phyloP scores from a whole-genome alignment of 37 sponge, comb jelly and placozoan species.

The Hexactinellida sp. region DNA sequence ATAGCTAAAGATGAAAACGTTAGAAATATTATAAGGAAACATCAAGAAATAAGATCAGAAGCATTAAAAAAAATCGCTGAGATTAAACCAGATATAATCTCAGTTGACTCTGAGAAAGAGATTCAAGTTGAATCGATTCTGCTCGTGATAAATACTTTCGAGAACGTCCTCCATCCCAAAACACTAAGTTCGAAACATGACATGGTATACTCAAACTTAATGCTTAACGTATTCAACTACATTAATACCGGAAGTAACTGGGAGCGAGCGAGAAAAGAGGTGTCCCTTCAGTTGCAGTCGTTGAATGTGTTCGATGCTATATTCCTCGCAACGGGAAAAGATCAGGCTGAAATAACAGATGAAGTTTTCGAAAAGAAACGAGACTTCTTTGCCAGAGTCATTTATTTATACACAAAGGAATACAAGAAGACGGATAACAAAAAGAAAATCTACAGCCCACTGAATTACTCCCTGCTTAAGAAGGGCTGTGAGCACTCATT shows the following conservation, averaged over 20 bases:
- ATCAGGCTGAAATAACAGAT: not conserved
- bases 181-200: not conserved
- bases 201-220: not conserved
- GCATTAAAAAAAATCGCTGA: not conserved
- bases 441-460: not conserved
- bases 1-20: conserved; percentile 1
- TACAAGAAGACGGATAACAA: not conserved
- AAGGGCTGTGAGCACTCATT: not conserved
- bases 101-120: not conserved
- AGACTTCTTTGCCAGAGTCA: not conserved
- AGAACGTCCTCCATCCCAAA: not conserved
- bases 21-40: not conserved
- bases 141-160: not conserved
- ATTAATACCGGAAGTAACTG: not conserved
- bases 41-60: not conserved
- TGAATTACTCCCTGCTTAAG: not conserved
- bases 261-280: not conserved
- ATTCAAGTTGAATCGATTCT: not conserved
- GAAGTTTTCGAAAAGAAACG: not conserved
- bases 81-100: too few species aligned
- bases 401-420: not conserved
- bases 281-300: not conserved
- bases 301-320: not conserved
- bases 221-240: not conserved
- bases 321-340: not conserved